A percentile compares a stretch with the other conserved stretches of the same genome.
These are phyloP conservation scores for Chloromyia formosa DNA, from an alignment of 2,888 invertebrate genomes.

Conservation along the genomic window DNA sequence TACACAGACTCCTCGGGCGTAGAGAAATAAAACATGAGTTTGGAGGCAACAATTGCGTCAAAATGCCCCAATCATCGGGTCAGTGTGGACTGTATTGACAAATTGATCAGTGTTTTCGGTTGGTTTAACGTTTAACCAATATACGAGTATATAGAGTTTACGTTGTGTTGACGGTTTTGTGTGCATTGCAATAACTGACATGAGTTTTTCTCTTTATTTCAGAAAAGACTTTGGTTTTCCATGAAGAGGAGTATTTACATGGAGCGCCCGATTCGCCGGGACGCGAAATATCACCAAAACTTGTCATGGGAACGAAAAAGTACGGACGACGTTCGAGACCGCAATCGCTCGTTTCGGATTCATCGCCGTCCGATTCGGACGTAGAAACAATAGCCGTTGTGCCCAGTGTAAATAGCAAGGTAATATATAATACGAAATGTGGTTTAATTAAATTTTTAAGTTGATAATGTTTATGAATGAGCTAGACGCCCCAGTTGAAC, in stretches of 20 bases:
- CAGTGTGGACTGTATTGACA: constrained; percentile 13
- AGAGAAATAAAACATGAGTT: constrained; percentile 21
- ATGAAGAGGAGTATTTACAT: constrained; percentile 54
- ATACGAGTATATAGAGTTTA: no score
- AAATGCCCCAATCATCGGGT: neutral
- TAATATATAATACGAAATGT: no score
- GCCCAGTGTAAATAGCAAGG: constrained; percentile 49
- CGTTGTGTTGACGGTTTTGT: neutral
- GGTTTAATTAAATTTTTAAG: no score
- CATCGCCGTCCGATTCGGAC: constrained; percentile 62
- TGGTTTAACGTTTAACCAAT: no score
- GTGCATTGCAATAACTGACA: neutral
- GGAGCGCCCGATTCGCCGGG: constrained; percentile 68
- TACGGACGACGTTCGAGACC: constrained; percentile 79
- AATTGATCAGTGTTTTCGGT: constrained; percentile 41
- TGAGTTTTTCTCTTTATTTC: constrained; percentile 40
- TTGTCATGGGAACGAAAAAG: constrained; percentile 77
- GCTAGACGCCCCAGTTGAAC: no score
- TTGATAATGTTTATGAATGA: no score
- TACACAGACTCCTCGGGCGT: neutral
- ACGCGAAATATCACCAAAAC: constrained; percentile 77
- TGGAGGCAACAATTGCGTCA: neutral
- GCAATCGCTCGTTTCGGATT: constrained; percentile 62
- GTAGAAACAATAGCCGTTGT: constrained; percentile 55
- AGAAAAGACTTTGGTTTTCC: constrained; percentile 59